Evolutionary conservation across 2,888 invertebrate genomes (phyloP).

Genomic region (Phaonia tiefii): DNA sequence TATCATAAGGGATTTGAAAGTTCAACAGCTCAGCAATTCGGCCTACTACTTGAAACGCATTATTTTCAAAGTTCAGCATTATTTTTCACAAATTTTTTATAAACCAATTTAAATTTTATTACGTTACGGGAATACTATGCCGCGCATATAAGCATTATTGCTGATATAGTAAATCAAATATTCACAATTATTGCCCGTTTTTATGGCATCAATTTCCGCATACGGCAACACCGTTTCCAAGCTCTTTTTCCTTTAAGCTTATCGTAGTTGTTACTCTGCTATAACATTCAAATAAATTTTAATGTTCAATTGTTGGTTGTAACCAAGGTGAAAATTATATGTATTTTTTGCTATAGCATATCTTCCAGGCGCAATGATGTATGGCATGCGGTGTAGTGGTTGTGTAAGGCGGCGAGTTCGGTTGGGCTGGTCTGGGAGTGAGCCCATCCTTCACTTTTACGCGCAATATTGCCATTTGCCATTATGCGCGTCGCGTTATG

Average conservation of each 20-base stretch:
- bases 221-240: neutral
- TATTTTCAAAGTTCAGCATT: neutral
- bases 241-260: slow-evolving; percentile 13
- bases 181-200: slow-evolving; percentile 77
- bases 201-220: slow-evolving; percentile 63
- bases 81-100: slow-evolving; percentile 63
- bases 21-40: slow-evolving; percentile 36
- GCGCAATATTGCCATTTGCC: slow-evolving; percentile 48
- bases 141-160: slow-evolving; percentile 37
- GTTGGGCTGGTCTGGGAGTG: too few species aligned
- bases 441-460: slow-evolving; percentile 25
- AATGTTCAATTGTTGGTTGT: slow-evolving; percentile 69
- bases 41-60: neutral
- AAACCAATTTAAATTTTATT: slow-evolving; percentile 78
- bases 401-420: neutral
- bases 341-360: slow-evolving; percentile 40
- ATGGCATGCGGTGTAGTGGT: slow-evolving; percentile 24
- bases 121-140: slow-evolving; percentile 69
- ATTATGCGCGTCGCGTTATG: slow-evolving; percentile 55
- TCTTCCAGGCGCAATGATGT: slow-evolving; percentile 49
- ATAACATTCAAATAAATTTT: slow-evolving; percentile 76
- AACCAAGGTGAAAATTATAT: slow-evolving; percentile 77
- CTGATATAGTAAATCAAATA: slow-evolving; percentile 74
- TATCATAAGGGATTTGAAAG: slow-evolving; percentile 52
- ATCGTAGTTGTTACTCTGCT: slow-evolving; percentile 50